Evolutionary conservation across 2,113 vertebrate genomes (phyloP), one percentile per base, ranked within the genome.

Genomic region (Probosciger aterrimus): DNA sequence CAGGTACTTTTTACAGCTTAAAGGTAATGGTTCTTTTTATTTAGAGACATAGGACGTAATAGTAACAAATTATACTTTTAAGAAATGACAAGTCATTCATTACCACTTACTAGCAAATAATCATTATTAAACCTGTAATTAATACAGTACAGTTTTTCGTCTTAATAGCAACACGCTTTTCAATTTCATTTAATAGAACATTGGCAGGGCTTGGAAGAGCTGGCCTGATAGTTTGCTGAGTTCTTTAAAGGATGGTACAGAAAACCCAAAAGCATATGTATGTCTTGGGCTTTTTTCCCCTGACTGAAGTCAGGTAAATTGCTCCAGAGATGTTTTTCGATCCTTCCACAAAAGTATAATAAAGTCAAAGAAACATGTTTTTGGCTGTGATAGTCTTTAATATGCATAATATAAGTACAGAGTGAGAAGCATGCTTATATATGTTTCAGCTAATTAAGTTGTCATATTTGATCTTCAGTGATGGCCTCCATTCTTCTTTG

Each of bases 401-500:
- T 96, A 79, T 13, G 41, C 80, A 82, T 85, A 30, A 91, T 86
- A 0, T 49, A 90, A 67, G 59, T 89, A 94, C 82, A 95, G 90
- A 71, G 47, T 17, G 79, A 94, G 52, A 68, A 94, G 79, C 27
- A 94, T 35, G 60, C n/a, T 90, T 88, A 33, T 23, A 22, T 75
- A 52, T 22, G n/a, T 52, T 95, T 96, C 82, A 82, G 81, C 55
- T 91, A 90, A 53, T 89, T 69, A 93, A 52, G 39, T 62, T 82
- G 30, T 90, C 81, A 19, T 44, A 88, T 44, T 76, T 68, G 46
- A 80, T 92, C 80, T 98, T 98, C 96, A 98, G 90, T 97, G 96
- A 85, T 98, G 97, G 22, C 97, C 98, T 82, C 98, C 96, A 79
- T 98, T n/a, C 89, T 99, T 99, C 97, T 98, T 99, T 17, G 98